phyloP scores from a whole-genome alignment of 2,113 vertebrate species.

The Pangasianodon gigas region DNA sequence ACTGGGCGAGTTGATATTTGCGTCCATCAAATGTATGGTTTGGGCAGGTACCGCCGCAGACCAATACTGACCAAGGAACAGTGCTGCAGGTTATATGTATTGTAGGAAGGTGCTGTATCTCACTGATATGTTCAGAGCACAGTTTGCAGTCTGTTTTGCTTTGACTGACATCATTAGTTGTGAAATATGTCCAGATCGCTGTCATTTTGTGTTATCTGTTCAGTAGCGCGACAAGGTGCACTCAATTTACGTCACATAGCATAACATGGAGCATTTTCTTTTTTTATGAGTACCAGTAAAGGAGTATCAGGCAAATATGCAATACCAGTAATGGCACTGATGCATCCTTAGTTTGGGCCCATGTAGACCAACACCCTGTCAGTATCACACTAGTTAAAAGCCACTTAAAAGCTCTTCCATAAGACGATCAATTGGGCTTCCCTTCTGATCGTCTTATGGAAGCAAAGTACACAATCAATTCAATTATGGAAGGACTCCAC shows the following conservation, averaged over 20 bases:
- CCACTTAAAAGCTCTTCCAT: neutral
- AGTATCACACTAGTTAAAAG: neutral
- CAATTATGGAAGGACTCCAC: neutral
- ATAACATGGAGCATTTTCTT: neutral
- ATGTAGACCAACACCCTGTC: neutral
- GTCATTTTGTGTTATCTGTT: neutral
- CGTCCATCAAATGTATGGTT: neutral
- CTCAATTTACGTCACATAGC: neutral
- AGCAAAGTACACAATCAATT: neutral
- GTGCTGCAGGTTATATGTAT: neutral
- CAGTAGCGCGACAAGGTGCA: neutral
- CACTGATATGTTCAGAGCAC: neutral
- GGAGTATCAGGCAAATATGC: neutral
- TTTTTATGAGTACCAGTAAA: neutral
- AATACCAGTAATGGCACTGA: neutral
- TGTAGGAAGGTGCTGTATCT: neutral
- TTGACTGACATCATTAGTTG: neutral
- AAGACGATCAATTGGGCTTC: neutral
- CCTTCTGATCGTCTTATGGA: too few relatives aligned
- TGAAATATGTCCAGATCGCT: neutral
- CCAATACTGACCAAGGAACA: neutral
- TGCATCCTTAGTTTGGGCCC: neutral
- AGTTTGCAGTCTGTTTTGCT: neutral
- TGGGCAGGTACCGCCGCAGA: neutral
- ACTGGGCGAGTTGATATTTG: too few relatives aligned